Evolutionary conservation across 2,113 vertebrate species (phyloP), one percentile per base, ranked within the genome.

Genomic region (Proteles cristata): DNA sequence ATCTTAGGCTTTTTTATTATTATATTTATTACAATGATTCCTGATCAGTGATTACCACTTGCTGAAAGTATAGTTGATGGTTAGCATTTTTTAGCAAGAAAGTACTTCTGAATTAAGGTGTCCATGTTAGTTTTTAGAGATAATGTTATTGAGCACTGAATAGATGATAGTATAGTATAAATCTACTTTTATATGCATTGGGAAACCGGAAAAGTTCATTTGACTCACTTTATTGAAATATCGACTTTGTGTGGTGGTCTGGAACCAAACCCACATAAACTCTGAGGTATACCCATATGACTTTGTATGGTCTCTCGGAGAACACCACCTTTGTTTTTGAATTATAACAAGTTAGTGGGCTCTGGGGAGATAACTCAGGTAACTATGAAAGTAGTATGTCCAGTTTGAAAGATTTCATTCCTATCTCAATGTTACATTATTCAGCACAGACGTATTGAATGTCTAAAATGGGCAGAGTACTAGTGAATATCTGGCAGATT

Each of bases 311-410:
- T 25, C 8, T 74, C 73, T 94, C 73, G 17, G 14, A 87, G 15
- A 92, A 88, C 7, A 77, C 33, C 50, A 79, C 21, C 12, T 76
- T 63, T 90, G 28, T 33, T 94, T 97, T 94, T 88, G 0, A 96
- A 80, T 80, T 93, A 88, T 33, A 93, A 90, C 48, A 90, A 31
- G 88, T 68, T 16, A 95, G 87, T 79, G 66, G 9, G n/a, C 28
- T 74, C 21, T 35, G 19, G 19, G 14, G 90, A 74, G 3, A 74
- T 93, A 90, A 74, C 84, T 74, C 21, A 76, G 19, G 68, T n/a
- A 90, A 0, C 23, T 83, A 45, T 48, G 76, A 81, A 77, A 88
- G 10, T 79, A 87, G 5, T 53, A 79, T 68, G 88, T 68, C 15
- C 65, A 81, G 39, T 61, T 80, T 88, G 16, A 94, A 90, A 55